Evolutionary conservation across 2,797 vertebrate species (phyloP).

Genomic region (Taeniopygia guttata): DNA sequence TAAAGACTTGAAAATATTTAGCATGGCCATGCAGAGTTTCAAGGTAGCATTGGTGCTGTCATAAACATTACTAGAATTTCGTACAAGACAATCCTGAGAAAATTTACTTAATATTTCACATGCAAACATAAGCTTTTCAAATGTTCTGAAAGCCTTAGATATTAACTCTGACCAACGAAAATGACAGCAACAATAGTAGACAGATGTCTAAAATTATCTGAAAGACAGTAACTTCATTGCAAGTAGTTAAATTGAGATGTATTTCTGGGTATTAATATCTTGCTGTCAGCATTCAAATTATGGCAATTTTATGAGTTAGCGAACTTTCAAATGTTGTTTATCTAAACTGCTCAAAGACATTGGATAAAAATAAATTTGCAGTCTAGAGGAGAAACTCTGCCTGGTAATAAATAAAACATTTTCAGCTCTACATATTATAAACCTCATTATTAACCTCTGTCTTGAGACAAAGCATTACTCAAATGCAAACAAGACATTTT

Average conservation of each 20-base stretch:
- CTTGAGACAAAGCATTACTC: not conserved
- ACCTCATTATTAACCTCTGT: slow-evolving; percentile 5
- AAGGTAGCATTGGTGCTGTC: not conserved
- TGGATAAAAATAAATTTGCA: slow-evolving; percentile 19
- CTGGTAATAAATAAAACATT: not conserved
- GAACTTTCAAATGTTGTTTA: not conserved
- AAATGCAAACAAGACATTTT: not conserved
- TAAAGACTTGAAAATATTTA: not conserved
- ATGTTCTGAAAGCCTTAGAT: not conserved
- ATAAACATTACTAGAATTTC: not conserved
- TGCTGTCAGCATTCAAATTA: not conserved
- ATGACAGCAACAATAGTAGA: not conserved
- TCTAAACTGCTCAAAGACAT: not conserved
- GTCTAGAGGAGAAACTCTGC: not conserved
- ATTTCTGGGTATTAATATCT: not conserved
- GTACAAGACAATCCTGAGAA: not conserved
- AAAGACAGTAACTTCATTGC: not conserved
- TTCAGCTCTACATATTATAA: not conserved
- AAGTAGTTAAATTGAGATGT: not conserved
- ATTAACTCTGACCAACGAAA: not conserved
- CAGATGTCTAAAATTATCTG: not conserved
- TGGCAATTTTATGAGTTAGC: not conserved
- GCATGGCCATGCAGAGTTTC: not conserved
- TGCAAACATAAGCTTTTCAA: not conserved
- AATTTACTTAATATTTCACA: not conserved